Evolutionary conservation across 2,888 invertebrate species (phyloP), one percentile per base, ranked within the genome.

Genomic region (Microctonus aethiopoides): DNA sequence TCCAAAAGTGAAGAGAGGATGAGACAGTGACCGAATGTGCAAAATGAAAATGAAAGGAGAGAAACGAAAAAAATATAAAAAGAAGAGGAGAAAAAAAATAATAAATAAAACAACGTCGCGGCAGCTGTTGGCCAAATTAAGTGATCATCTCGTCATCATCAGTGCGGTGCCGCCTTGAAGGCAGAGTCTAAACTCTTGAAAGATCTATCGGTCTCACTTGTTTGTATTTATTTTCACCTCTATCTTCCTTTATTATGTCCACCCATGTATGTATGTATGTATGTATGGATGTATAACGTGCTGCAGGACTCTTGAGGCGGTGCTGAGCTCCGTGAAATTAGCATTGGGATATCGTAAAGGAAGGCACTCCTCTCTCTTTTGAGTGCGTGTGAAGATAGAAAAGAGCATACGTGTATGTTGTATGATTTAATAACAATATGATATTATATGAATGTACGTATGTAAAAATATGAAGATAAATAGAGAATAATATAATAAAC

Each of bases 121-220:
- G 85, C 86, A 86, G 85, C 85, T 85, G 86, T 84, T 84, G 85
- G 84, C 83, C 84, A 86, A 86, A 86, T 86, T 85, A 85, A 85
- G 86, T 85, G 85, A 85, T 86, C 85, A 86, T 85, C 86, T 85
- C 85, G 84, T 84, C 84, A 85, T 85, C 85, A 83, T 84, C 85
- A 83, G 84, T 82, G 79, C n/a, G 54, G 79, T 79, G 83, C 84
- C 84, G 82, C 82, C 81, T 78, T 79, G 78, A 77, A 78, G 79
- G 77, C 78, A 74, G n/a, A n/a, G 73, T 69, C 70, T 68, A 64
- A 64, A 64, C 63, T 64, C 52, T 52, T 64, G 36, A 64, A 24
- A 64, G 60, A 71, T 54, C 39, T n/a, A 36, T 56, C 51, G 46
- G 59, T 72, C 59, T 56, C 62, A 60, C 56, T 60, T 39, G 41